Base-by-base conservation (phyloP, 2,113 vertebrate genomes). In the Noctilio leporinus region DNA sequence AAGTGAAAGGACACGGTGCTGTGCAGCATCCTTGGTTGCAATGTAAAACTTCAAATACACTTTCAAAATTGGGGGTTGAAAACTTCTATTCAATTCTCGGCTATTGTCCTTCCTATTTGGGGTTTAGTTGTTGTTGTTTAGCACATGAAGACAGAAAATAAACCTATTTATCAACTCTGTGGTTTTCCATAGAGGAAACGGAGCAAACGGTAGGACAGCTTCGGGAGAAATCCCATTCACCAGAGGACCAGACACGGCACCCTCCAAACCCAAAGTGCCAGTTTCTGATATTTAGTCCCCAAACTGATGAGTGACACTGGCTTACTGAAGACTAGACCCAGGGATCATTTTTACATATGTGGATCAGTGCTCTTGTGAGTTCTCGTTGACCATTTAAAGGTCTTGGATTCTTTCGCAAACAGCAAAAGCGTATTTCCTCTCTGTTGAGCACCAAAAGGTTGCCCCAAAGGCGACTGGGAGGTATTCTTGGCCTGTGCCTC, bases 361-460 rank as follows among this genome's bases (percentile, higher is more conserved):
- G 30, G 45, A 62, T 94, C 53, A 57, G 35, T 57, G 78, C 26
- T 89, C 93, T 95, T 91, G 86, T 51, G 83, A 77, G 28, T 76
- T 95, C 62, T 84, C 89, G 19, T 20, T 91, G 55, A 33, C 40
- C 65, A 86, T 30, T 30, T 62, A 92, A 93, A 93, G 24, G 12
- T 55, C 87, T 78, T 83, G 59, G 49, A 76, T 93, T 89, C 75
- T 64, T 94, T 83, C 94, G 53, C 16, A 94, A 93, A 87, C 15
- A 91, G 40, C 35, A 89, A 91, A 87, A 84, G n/a, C 35, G 14
- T 43, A 76, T 47, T 95, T 94, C 28, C 65, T 89, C 80, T 80
- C 86, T 89, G 17, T 57, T 3, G 19, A 17, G 15, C 35, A 81
- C 26, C 49, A 78, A 75, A 16, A 87, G 57, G 70, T 81, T 65